Evolutionary conservation across 2,888 invertebrate genomes (phyloP), one percentile per base, ranked within the genome.

Genomic region (Sisyra nigra): DNA sequence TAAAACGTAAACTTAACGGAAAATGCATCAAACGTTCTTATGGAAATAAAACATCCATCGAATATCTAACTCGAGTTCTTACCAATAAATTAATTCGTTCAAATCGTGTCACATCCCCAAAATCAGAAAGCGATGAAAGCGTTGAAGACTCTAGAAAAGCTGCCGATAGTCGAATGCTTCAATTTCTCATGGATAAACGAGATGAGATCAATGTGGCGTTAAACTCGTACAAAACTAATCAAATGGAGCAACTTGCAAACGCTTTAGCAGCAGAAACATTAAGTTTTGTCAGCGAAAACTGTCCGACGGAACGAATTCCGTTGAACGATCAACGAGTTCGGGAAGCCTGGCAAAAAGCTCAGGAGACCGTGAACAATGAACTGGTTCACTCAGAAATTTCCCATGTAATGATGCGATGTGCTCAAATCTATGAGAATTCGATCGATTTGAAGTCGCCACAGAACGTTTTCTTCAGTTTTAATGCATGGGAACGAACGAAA

Each of bases 341-440:
- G 24, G 80, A 80, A 53, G 82, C 83, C 4, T 81, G 80, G 75
- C 74, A 76, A 32, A 69, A 77, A 46, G 84, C 86, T 1, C 76
- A 80, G 42, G 80, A 83, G 54, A 74, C 77, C 2, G 76, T 83
- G 1, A 80, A 79, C 52, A 72, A 76, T 2, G 82, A 82, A 57
- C 65, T 85, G 19, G 79, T 84, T 19, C 80, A 81, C 54, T 77
- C 80, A 1, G 84, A 84, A 62, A 80, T 84, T 47, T 73, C 79
- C 13, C 79, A 82, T 46, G 79, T 83, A 5, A 69, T 83, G 55
- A 67, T 71, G 53, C 69, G 78, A 33, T 81, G 79, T 44, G 80
- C 80, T 4, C 76, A 76, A 53, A 64, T 73, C 3, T 80, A 81
- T 56, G 81, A 80, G 53, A 65, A 63, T 30, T 69, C 71, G 33